Evolutionary conservation across 2,888 invertebrate species (phyloP).

Genomic region (Maniola hyperantus): DNA sequence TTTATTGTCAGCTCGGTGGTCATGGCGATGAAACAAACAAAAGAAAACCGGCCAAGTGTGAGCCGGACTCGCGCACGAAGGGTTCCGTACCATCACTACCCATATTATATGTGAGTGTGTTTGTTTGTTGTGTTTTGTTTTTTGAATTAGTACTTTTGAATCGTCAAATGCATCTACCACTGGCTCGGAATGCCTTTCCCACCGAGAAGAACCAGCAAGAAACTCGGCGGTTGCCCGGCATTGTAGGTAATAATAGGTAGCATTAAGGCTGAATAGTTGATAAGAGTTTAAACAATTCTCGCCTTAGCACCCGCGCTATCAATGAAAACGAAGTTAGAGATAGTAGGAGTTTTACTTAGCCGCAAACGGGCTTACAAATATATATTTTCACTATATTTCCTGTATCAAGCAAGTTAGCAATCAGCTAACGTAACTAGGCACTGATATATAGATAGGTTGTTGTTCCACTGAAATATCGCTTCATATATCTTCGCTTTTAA

Average conservation of each 20-base stretch:
- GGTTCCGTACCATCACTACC: too few species aligned
- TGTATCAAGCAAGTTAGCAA: constrained; percentile 38
- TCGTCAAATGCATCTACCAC: too few species aligned
- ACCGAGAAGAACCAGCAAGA: too few species aligned
- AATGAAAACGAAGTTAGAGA: neutral
- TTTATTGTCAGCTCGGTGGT: constrained; percentile 66
- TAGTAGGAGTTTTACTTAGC: constrained; percentile 13
- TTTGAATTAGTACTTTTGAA: too few species aligned
- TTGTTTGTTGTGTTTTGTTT: too few species aligned
- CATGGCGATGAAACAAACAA: constrained; percentile 32
- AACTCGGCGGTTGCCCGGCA: too few species aligned
- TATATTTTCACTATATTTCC: constrained; percentile 42
- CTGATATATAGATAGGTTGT: constrained; percentile 32
- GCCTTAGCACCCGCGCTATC: neutral
- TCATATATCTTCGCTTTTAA: constrained; percentile 1
- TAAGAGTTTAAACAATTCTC: neutral
- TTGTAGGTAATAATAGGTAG: too few species aligned
- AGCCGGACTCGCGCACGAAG: too few species aligned
- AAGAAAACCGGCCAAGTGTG: constrained; percentile 17
- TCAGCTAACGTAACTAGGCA: constrained; percentile 33
- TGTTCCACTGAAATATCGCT: constrained; percentile 20
- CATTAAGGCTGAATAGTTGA: neutral
- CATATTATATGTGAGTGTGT: too few species aligned
- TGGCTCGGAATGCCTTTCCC: too few species aligned
- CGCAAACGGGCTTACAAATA: constrained; percentile 40